These are phyloP conservation scores for Ornithorhynchus anatinus DNA, from an alignment of 2,113 vertebrate species.

Conservation along the genomic window DNA sequence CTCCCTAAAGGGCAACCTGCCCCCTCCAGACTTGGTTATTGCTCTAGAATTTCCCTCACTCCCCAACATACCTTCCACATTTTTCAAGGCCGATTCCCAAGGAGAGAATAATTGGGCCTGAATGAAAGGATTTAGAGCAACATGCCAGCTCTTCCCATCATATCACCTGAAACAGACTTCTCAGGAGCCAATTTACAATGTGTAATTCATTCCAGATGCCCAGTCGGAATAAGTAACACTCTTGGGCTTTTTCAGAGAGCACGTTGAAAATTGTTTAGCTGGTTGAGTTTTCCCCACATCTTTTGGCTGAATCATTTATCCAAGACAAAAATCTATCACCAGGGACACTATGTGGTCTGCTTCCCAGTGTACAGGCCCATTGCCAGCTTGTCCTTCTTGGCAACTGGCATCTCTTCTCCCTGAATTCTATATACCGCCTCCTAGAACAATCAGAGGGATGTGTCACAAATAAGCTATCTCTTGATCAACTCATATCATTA, in stretches of 20 bases:
- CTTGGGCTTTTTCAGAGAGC: not conserved
- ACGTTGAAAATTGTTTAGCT: not conserved
- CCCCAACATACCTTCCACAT: too few species aligned
- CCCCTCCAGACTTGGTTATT: too few species aligned
- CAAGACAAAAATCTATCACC: not conserved
- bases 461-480: too few species aligned
- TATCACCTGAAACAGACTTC: not conserved
- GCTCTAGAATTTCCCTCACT: too few species aligned
- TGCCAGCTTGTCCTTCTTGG: not conserved
- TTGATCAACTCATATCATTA: too few species aligned
- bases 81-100: too few species aligned
- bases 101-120: too few species aligned
- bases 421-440: not conserved
- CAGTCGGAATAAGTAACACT: not conserved
- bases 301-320: not conserved
- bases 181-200: not conserved
- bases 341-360: rapidly evolving
- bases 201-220: not conserved
- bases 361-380: not conserved
- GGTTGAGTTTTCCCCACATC: not conserved
- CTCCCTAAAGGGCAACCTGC: too few species aligned
- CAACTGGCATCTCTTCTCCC: not conserved
- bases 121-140: not conserved
- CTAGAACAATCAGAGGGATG: not conserved
- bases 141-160: not conserved